These are phyloP conservation scores for Tineola bisselliella DNA, from an alignment of 2,888 invertebrate species.

Conservation along the genomic window DNA sequence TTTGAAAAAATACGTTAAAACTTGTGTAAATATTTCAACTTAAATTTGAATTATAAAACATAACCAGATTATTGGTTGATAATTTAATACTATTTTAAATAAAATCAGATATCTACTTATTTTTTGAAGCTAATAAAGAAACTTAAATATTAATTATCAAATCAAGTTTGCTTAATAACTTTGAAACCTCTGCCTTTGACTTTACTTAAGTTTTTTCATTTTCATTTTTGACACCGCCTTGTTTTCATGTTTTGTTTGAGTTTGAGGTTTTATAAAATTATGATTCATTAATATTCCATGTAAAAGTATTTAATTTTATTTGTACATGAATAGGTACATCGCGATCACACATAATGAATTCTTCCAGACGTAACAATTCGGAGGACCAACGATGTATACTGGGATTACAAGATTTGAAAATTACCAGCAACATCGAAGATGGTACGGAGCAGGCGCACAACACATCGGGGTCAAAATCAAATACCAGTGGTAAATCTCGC, in stretches of 20 bases:
- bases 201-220: no score
- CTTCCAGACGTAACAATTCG: constrained; percentile 47
- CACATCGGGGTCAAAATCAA: constrained; percentile 41
- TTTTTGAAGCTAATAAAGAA: no score
- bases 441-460: constrained; percentile 63
- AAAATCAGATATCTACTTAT: no score
- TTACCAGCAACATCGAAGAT: constrained; percentile 60
- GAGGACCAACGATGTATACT: constrained; percentile 59
- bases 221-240: background rate
- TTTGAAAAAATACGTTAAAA: no score
- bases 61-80: no score
- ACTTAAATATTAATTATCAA: no score
- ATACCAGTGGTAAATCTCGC: constrained; percentile 54
- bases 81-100: no score
- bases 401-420: constrained; percentile 62
- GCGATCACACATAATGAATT: constrained; percentile 49
- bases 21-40: no score
- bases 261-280: constrained; percentile 23
- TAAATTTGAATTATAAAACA: no score
- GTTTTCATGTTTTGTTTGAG: constrained; percentile 6
- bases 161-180: no score
- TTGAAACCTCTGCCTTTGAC: no score
- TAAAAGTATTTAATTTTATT: constrained; percentile 28
- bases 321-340: constrained; percentile 21
- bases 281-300: constrained; percentile 24